Evolutionary conservation across 2,113 vertebrate genomes (phyloP), one percentile per base, ranked within the genome.

Genomic region (Osmerus eperlanus): DNA sequence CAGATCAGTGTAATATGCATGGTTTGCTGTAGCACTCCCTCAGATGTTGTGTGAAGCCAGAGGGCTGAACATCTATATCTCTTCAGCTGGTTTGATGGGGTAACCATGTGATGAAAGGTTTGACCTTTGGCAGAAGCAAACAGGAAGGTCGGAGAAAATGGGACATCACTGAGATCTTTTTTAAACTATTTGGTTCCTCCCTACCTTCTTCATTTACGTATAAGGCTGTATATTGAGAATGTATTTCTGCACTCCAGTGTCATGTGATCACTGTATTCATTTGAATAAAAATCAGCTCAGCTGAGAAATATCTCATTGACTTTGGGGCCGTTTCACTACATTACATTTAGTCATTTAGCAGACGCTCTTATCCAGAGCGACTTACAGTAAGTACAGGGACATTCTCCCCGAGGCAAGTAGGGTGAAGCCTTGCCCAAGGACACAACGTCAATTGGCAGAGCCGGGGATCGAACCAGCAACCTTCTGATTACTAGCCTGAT

Each of bases 231-330:
- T 81, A 84, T 67, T 78, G 73, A 86, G 55, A 84, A 83, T 84
- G 79, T 87, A 71, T 72, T 85, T 72, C 77, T 88, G 85, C 80
- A 78, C 76, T 83, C 85, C 78, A 71, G 68, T 87, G 77, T 88
- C 79, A 87, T 81, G 73, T 82, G 81, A 88, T 83, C 76, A 77
- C 64, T 86, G 82, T 85, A 67, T 21, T 68, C 76, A 66, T 78
- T 85, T 86, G 75, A 91, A 89, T 89, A 86, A 90, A 89, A 83
- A 73, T 70, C 67, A 71, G 56, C 67, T 60, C 52, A 54, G 73
- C 78, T 84, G 71, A 79, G 16, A 75, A 70, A 60, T 60, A 71
- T 9, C 15, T 68, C 25, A 21, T 25, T 23, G 21, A 36, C 3
- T 64, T 4, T 63, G 53, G n/a, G 15, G 28, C 54, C 21, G 25